These are phyloP conservation scores for Myiozetetes cayanensis DNA, from an alignment of 2,113 vertebrate genomes.

Conservation along the genomic window DNA sequence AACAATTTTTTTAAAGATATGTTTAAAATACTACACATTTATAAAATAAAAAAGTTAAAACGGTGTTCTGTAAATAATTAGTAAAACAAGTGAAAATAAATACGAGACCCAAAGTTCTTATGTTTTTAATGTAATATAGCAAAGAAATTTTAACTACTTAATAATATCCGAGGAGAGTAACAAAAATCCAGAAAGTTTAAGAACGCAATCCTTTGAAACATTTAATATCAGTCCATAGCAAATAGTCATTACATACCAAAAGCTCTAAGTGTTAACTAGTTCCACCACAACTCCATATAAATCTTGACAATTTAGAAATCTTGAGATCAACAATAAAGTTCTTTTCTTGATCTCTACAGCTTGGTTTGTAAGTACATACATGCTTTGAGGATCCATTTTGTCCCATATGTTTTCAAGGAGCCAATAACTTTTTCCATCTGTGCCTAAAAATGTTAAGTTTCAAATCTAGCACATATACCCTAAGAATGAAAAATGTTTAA, in stretches of 20 bases:
- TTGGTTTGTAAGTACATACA: slow-evolving; percentile 80
- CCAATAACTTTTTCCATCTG: slow-evolving; percentile 74
- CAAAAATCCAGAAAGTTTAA: slow-evolving; percentile 89
- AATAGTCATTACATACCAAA: slow-evolving; percentile 83
- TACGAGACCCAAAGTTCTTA: slow-evolving; percentile 91
- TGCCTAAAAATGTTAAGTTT: slow-evolving; percentile 76
- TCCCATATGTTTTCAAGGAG: slow-evolving; percentile 70
- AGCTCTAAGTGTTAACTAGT: slow-evolving; percentile 83
- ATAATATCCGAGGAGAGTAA: slow-evolving; percentile 85
- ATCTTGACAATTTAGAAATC: slow-evolving; percentile 79
- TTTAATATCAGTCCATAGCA: slow-evolving; percentile 83
- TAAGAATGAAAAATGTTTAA: slow-evolving; percentile 62
- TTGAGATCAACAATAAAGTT: slow-evolving; percentile 75
- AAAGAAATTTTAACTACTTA: slow-evolving; percentile 85
- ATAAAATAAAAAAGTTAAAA: slow-evolving; percentile 80
- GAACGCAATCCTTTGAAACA: slow-evolving; percentile 90
- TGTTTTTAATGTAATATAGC: slow-evolving; percentile 97
- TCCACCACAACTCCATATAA: slow-evolving; percentile 82
- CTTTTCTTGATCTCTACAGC: slow-evolving; percentile 82
- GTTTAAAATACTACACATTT: slow-evolving; percentile 80
- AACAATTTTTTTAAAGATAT: slow-evolving; percentile 71
- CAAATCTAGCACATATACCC: slow-evolving; percentile 70
- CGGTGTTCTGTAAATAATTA: slow-evolving; percentile 80
- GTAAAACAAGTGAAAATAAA: slow-evolving; percentile 84
- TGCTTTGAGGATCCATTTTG: slow-evolving; percentile 74